Evolutionary conservation across 2,888 invertebrate species (phyloP).

Genomic region (Cheiracanthium punctorium): DNA sequence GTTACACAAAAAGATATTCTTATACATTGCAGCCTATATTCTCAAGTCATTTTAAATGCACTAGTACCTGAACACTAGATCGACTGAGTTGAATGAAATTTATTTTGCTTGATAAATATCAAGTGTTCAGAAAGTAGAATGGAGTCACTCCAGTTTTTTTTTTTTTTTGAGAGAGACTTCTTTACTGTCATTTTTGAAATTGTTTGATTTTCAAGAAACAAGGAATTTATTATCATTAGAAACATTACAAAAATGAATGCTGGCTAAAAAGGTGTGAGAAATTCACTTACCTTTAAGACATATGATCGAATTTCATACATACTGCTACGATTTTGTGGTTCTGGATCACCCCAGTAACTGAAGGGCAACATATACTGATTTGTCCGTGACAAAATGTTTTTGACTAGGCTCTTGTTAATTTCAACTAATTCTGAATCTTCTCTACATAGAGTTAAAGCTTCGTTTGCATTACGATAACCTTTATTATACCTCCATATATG

Average conservation of each 20-base stretch:
- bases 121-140: too few relatives aligned
- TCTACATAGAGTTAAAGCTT: constrained; percentile 74
- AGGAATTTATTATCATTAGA: too few relatives aligned
- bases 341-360: constrained; percentile 96
- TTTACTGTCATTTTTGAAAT: too few relatives aligned
- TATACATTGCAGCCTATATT: too few relatives aligned
- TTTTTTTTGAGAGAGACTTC: background rate
- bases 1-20: too few relatives aligned
- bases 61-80: too few relatives aligned
- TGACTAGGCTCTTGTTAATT: constrained; percentile 74
- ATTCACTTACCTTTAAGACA: constrained; percentile 83
- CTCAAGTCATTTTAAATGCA: too few relatives aligned
- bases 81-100: too few relatives aligned
- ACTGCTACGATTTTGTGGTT: constrained; percentile 84
- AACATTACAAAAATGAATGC: too few relatives aligned
- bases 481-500: constrained; percentile 97
- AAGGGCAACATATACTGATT: constrained; percentile 95
- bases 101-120: background rate
- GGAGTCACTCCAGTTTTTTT: too few relatives aligned
- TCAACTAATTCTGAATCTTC: constrained; percentile 74
- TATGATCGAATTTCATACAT: constrained; percentile 95
- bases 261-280: background rate
- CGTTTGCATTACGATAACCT: constrained; percentile 83
- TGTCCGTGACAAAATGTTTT: constrained; percentile 84
- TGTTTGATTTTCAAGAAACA: background rate